Evolutionary conservation across 2,113 vertebrate species (phyloP), one percentile per base, ranked within the genome.

Genomic region (Bagarius yarrelli): DNA sequence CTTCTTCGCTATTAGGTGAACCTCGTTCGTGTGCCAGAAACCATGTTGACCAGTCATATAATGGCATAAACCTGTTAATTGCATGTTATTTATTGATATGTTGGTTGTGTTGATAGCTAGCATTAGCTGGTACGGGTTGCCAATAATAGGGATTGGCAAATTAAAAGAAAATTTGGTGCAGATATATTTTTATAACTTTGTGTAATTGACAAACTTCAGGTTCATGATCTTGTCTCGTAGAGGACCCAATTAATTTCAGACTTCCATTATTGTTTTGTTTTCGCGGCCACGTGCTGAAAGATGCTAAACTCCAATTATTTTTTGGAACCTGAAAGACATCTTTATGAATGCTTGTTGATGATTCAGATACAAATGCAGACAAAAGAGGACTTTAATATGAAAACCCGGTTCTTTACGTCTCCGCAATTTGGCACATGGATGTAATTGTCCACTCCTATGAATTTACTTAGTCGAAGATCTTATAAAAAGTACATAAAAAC

Each of bases 21-120:
- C 78, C 80, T 87, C 88, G 84, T 70, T 64, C 47, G 69, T 32
- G 82, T 79, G 78, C 81, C 84, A 60, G 78, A 75, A 73, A 87
- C 76, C 79, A 76, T 79, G 79, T 50, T 78, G 84, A 85, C 77
- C 19, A 60, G 78, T 82, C 74, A 83, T 72, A 23, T 16, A 36
- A 36, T 19, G 2, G 53, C 61, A 74, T 8, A 32, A 74, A 44
- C 64, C 12, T 9, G 8, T 2, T 1, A 21, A 50, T 4, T 1
- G 36, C 4, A 27, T 25, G 18, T 34, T 53, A 8, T 57, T 50
- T 40, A 63, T 18, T 23, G 47, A 53, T 36, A n/a, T 47, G 5
- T 47, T 1, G 44, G 44, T 47, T 47, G 44, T 47, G n/a, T 47
- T 47, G 11, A 47, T 5, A 47, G 44, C 44, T 47, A 47, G 44